These are phyloP conservation scores for Heliconius aoede DNA, from an alignment of 2,888 invertebrate species.

Conservation along the genomic window DNA sequence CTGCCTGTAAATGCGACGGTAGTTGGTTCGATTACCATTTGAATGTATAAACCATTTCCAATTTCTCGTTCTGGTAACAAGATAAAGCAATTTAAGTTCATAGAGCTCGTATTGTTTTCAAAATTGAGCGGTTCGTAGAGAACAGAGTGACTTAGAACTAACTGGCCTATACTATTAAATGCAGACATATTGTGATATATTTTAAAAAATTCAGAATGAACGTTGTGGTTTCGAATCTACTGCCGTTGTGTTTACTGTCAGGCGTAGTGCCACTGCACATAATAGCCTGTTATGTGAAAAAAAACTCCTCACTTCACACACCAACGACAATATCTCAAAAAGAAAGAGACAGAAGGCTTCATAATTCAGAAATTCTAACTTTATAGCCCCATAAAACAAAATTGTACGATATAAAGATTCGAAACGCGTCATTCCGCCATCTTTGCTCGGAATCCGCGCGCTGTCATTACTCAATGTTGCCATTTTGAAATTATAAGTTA, in stretches of 20 bases:
- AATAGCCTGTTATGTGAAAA: background rate
- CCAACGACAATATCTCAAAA: background rate
- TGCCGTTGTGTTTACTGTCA: no score
- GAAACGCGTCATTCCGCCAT: slow-evolving; percentile 76
- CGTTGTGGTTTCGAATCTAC: no score
- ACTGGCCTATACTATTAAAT: no score
- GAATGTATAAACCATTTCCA: background rate
- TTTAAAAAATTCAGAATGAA: no score
- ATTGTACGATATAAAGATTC: slow-evolving; percentile 62
- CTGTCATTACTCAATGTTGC: slow-evolving; percentile 80
- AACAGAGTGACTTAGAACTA: background rate
- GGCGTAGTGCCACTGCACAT: no score
- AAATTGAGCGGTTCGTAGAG: background rate
- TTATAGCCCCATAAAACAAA: slow-evolving; percentile 30
- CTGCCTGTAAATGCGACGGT: background rate
- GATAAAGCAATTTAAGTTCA: no score
- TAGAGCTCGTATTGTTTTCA: background rate
- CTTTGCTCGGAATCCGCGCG: slow-evolving; percentile 68
- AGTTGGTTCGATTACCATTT: background rate
- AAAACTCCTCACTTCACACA: background rate
- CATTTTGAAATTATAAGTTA: slow-evolving; percentile 79
- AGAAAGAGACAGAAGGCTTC: slow-evolving; percentile 9
- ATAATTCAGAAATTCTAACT: slow-evolving; percentile 19
- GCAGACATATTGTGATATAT: no score
- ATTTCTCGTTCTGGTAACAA: no score